Percentiles rank a stretch among this genome's conserved stretches.
phyloP scores from a whole-genome alignment of 1,140 invertebrate genomes.

The Drosophila kurseongensis region DNA sequence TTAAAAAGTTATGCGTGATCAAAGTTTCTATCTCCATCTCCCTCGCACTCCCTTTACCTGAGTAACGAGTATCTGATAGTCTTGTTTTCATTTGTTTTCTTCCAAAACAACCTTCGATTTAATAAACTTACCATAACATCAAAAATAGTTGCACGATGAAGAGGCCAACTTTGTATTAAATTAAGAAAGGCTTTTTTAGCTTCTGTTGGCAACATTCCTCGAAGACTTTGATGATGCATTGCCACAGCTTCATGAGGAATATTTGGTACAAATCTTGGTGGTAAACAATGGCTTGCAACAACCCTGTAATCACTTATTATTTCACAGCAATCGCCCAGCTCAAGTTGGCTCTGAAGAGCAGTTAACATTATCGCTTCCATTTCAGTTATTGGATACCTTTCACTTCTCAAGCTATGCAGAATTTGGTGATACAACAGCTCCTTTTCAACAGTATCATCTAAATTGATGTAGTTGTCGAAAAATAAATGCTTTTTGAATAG shows the following conservation, averaged over 20 bases:
- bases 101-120: too few species aligned
- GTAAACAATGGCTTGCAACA: conserved; percentile 92
- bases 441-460: conserved; percentile 95
- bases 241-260: conserved; percentile 92
- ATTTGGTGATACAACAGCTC: conserved; percentile 98
- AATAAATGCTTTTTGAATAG: conserved; percentile 97
- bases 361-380: conserved; percentile 98
- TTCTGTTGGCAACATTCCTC: conserved; percentile 93
- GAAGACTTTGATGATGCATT: conserved; percentile 94
- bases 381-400: conserved; percentile 95
- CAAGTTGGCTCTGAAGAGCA: conserved; percentile 96
- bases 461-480: conserved; percentile 93
- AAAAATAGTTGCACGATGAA: conserved; percentile 96
- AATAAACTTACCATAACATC: conserved; percentile 90
- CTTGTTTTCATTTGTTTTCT: too few species aligned
- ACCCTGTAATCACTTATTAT: conserved; percentile 89
- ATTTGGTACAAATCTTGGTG: conserved; percentile 90
- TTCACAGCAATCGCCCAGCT: conserved; percentile 93
- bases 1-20: too few species aligned
- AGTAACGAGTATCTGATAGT: too few species aligned
- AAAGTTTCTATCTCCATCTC: too few species aligned
- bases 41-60: too few species aligned
- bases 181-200: conserved; percentile 97
- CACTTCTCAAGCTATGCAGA: conserved; percentile 94
- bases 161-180: conserved; percentile 95